These are phyloP conservation scores for Cancer borealis DNA, from an alignment of 2,888 invertebrate species.

Conservation along the genomic window DNA sequence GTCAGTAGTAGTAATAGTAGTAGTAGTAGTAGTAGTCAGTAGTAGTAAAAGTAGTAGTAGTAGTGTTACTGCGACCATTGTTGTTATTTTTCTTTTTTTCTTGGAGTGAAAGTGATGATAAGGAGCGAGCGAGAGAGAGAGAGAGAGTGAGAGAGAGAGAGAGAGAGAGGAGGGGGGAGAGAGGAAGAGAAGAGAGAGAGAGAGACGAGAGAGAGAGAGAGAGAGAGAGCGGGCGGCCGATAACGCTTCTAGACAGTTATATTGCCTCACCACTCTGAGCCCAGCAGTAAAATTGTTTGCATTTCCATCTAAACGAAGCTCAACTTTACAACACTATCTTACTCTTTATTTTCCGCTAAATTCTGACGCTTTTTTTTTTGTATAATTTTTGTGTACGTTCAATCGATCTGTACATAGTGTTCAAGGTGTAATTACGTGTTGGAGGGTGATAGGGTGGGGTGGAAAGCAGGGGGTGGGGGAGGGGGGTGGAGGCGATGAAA, in stretches of 20 bases:
- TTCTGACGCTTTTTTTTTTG: background rate
- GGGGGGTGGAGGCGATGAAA: no score
- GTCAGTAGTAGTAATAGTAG: slow-evolving; percentile 9
- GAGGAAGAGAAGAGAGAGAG: background rate
- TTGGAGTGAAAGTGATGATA: background rate
- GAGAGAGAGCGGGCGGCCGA: background rate
- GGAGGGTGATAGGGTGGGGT: background rate
- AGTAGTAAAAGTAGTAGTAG: background rate
- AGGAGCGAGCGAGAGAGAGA: slow-evolving; percentile 42
- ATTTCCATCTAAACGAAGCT: slow-evolving; percentile 50
- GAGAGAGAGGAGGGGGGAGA: background rate
- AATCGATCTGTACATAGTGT: background rate
- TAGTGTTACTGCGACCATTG: no score
- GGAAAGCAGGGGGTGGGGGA: no score
- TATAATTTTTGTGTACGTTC: background rate
- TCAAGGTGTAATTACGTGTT: background rate
- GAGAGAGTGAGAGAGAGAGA: slow-evolving; percentile 46
- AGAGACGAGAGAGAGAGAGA: background rate
- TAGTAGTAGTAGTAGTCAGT: slow-evolving; percentile 34
- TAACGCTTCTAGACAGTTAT: slow-evolving; percentile 44
- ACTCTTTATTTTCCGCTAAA: background rate
- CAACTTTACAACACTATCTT: background rate
- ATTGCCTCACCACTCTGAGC: slow-evolving; percentile 30
- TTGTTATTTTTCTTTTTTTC: no score
- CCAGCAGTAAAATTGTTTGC: background rate